phyloP scores from a whole-genome alignment of 2,888 invertebrate species.

The Trachelus troglodyta region DNA sequence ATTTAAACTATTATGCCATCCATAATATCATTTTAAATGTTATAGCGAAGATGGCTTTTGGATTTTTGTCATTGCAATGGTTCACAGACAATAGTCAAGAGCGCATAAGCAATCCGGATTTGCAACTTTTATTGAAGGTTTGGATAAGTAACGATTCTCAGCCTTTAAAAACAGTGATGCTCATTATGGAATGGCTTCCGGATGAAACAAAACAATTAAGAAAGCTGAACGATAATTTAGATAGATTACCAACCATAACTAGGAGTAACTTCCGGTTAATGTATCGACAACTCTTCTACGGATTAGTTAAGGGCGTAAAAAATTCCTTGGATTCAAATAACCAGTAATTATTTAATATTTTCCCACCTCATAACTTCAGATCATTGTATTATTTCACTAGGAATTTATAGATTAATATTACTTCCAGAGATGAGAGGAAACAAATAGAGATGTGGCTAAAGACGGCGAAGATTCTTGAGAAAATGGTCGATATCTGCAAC shows the following conservation, averaged over 20 bases:
- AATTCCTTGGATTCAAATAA: constrained; percentile 64
- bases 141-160: constrained; percentile 60
- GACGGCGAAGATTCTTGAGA: constrained; percentile 73
- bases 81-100: constrained; percentile 33
- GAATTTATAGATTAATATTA: not conserved
- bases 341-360: not conserved
- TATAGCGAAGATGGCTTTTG: constrained; percentile 55
- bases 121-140: constrained; percentile 45
- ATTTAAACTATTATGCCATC: not conserved
- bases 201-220: constrained; percentile 71
- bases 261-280: constrained; percentile 75
- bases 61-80: constrained; percentile 56
- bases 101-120: not conserved
- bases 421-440: constrained; percentile 71
- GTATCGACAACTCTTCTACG: constrained; percentile 75
- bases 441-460: constrained; percentile 75
- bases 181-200: constrained; percentile 69
- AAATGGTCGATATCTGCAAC: constrained; percentile 76
- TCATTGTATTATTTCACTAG: not conserved
- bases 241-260: constrained; percentile 74
- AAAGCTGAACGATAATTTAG: constrained; percentile 71
- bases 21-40: not conserved
- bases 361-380: not conserved
- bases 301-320: constrained; percentile 71
- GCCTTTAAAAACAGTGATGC: constrained; percentile 70